A percentile compares a stretch with the other conserved stretches of the same genome.
Evolutionary conservation across 2,888 invertebrate genomes (phyloP).

Genomic region (Caenorhabditis angaria): DNA sequence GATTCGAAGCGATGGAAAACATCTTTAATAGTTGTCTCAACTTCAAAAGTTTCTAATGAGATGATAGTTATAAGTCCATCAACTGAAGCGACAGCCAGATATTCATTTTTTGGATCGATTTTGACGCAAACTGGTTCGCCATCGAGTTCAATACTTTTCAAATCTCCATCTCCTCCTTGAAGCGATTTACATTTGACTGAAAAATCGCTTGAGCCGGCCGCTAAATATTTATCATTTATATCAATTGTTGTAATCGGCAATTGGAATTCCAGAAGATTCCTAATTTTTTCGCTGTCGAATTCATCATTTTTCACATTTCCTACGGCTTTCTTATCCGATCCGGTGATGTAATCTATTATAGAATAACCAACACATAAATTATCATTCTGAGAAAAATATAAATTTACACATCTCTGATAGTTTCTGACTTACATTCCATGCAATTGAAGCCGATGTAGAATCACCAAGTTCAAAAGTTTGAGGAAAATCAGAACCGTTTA

Average conservation of each 20-base stretch:
- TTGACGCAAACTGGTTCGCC: conserved; percentile 33
- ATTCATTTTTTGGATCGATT: conserved; percentile 32
- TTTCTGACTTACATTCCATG: conserved; percentile 21
- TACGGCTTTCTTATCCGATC: conserved; percentile 26
- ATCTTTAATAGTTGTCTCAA: conserved; percentile 14
- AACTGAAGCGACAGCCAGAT: conserved; percentile 39
- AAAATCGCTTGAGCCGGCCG: conserved; percentile 43
- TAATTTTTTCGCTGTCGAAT: conserved; percentile 14
- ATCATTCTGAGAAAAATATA: conserved; percentile 7
- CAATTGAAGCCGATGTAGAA: conserved; percentile 24
- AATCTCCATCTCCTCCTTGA: conserved; percentile 11
- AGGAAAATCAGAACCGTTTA: conserved; percentile 15
- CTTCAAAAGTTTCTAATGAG: conserved; percentile 14
- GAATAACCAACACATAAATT: conserved; percentile 28
- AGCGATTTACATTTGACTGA: conserved; percentile 19
- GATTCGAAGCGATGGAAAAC: conserved; percentile 33
- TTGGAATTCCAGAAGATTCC: conserved; percentile 28
- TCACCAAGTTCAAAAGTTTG: conserved; percentile 18
- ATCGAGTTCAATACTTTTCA: conserved; percentile 20
- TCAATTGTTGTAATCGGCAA: conserved; percentile 33
- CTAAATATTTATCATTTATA: conserved; percentile 25
- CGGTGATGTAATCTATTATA: conserved; percentile 22
- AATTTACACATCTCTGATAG: not conserved
- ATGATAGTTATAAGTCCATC: conserved; percentile 42
- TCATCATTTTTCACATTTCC: conserved; percentile 18